phyloP scores from a whole-genome alignment of 2,113 vertebrate genomes.

The Paedocypris sp. region DNA sequence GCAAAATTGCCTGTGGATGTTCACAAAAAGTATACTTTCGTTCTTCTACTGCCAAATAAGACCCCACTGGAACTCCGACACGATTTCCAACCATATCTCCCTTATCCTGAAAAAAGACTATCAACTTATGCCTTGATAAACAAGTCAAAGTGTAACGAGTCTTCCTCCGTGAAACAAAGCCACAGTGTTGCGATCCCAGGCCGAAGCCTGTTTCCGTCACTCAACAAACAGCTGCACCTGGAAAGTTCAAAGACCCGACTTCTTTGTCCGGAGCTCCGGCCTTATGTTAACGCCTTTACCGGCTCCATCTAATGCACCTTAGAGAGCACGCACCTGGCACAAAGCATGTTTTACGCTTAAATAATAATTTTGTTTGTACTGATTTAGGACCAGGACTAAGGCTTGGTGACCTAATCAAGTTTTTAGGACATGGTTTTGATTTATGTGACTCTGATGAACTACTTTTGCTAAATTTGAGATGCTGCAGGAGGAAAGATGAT shows the following conservation, averaged over 20 bases:
- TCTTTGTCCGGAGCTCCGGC: constrained; percentile 31
- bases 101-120: constrained; percentile 1
- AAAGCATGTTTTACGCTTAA: constrained; percentile 48
- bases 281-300: constrained; percentile 29
- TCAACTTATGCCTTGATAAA: constrained; percentile 29
- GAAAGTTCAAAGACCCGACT: constrained; percentile 45
- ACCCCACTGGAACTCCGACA: constrained; percentile 33
- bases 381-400: constrained; percentile 50
- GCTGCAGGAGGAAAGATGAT: constrained; percentile 13
- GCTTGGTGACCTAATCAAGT: constrained; percentile 38
- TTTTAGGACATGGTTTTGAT: constrained; percentile 31
- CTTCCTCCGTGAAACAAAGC: constrained; percentile 19
- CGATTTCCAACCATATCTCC: constrained; percentile 18
- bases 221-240: constrained; percentile 46
- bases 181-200: constrained; percentile 3
- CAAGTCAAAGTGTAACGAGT: constrained; percentile 31
- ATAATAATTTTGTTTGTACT: constrained; percentile 51
- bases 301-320: constrained; percentile 46
- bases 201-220: constrained; percentile 31
- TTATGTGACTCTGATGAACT: constrained; percentile 17
- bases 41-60: constrained; percentile 35
- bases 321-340: constrained; percentile 58
- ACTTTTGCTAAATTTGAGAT: constrained; percentile 15
- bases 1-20: constrained; percentile 33
- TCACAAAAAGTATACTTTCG: constrained; percentile 31